Evolutionary conservation across 1,140 invertebrate genomes (phyloP).

Genomic region (Euschistus heros): DNA sequence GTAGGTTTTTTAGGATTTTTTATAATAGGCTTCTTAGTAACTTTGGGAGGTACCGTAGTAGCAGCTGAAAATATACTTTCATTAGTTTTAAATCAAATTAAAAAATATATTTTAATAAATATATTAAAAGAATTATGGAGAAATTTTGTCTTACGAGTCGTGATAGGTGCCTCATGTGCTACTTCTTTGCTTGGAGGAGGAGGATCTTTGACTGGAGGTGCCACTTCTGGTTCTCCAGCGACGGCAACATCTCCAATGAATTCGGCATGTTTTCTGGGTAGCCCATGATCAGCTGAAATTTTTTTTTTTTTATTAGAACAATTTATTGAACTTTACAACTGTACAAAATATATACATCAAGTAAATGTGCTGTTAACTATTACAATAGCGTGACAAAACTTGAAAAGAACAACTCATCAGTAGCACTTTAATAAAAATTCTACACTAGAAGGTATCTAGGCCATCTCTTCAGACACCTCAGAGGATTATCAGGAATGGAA

Average conservation of each 20-base stretch:
- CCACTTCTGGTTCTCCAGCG: background rate
- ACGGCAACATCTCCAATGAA: constrained; percentile 9
- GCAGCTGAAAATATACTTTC: background rate
- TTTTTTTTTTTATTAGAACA: too few relatives aligned
- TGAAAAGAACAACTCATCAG: too few relatives aligned
- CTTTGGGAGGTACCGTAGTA: background rate
- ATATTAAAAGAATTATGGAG: background rate
- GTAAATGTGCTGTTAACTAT: too few relatives aligned
- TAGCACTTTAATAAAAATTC: too few relatives aligned
- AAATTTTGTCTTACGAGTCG: too few relatives aligned
- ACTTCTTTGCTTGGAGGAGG: background rate
- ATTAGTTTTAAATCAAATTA: background rate
- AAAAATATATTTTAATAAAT: background rate
- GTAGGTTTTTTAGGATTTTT: background rate
- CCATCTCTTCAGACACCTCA: too few relatives aligned
- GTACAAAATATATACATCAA: too few relatives aligned
- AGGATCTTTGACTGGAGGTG: background rate
- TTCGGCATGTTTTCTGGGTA: background rate
- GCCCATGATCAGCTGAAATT: background rate
- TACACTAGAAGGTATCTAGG: too few relatives aligned
- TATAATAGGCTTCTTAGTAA: background rate
- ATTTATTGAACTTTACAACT: too few relatives aligned
- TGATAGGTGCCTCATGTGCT: background rate
- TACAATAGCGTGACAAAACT: too few relatives aligned
- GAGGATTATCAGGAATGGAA: too few relatives aligned